These are phyloP conservation scores for Saxidomus purpurata DNA, from an alignment of 1,140 invertebrate species.

Conservation along the genomic window DNA sequence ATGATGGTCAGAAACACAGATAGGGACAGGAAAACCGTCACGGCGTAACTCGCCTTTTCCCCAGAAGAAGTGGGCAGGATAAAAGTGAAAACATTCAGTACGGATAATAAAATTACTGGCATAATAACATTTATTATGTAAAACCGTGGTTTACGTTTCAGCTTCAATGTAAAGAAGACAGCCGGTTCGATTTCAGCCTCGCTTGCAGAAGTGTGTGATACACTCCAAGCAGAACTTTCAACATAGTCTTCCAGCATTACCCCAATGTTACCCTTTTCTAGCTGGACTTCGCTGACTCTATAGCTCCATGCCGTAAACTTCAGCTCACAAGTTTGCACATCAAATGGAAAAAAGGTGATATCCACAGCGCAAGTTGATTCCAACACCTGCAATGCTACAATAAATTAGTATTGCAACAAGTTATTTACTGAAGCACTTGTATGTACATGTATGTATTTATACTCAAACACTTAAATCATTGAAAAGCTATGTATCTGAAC, in stretches of 20 bases:
- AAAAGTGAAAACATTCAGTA: conserved; percentile 65
- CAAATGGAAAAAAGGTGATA: conserved; percentile 83
- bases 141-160: conserved; percentile 36
- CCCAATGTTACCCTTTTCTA: not conserved
- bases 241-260: not conserved
- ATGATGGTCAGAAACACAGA: conserved; percentile 55
- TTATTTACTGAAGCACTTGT: too few species aligned
- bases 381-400: conserved; percentile 89
- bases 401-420: not conserved
- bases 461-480: too few species aligned
- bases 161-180: conserved; percentile 68
- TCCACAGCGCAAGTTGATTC: conserved; percentile 96
- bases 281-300: conserved; percentile 87
- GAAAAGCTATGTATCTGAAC: too few species aligned
- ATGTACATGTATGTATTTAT: too few species aligned
- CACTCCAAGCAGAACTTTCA: not conserved
- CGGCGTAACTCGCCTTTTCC: conserved; percentile 51
- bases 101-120: conserved; percentile 54
- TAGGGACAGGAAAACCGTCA: conserved; percentile 65
- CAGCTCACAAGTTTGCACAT: conserved; percentile 77
- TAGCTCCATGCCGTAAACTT: conserved; percentile 83
- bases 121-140: conserved; percentile 47
- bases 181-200: conserved; percentile 89
- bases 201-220: not conserved
- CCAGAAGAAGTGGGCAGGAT: conserved; percentile 54